Percentiles rank a stretch among this genome's conserved stretches.
Evolutionary conservation across 2,113 vertebrate genomes (phyloP).

Genomic region (Bettongia penicillata): DNA sequence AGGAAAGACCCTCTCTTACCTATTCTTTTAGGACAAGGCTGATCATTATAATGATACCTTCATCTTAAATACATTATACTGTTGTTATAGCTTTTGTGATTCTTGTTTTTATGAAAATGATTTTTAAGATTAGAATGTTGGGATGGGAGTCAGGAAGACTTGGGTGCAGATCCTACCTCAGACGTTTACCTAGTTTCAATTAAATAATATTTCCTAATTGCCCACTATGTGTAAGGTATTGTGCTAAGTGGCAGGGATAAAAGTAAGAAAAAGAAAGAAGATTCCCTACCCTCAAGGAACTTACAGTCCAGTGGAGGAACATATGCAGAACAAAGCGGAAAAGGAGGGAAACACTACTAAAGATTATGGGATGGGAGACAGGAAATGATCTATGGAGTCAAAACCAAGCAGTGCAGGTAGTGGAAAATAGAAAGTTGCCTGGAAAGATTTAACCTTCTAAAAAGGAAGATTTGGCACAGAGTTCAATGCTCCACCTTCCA

Average conservation of each 20-base stretch:
- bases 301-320: neutral
- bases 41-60: neutral
- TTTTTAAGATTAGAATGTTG: neutral
- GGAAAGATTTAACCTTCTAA: neutral
- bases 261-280: neutral
- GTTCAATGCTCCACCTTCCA: neutral
- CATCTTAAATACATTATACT: neutral
- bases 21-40: neutral
- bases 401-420: neutral
- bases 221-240: neutral
- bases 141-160: neutral
- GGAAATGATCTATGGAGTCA: neutral
- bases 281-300: neutral
- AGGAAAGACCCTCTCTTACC: neutral
- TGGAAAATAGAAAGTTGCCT: neutral
- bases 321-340: neutral
- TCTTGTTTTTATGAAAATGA: neutral
- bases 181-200: neutral
- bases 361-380: neutral
- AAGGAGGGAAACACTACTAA: neutral
- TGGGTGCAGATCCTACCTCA: neutral
- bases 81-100: neutral
- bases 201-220: neutral
- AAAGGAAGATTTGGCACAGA: neutral
- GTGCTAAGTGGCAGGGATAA: neutral